These are phyloP conservation scores for Pristionchus maxplancki DNA, from an alignment of 2,888 invertebrate genomes.

Conservation along the genomic window DNA sequence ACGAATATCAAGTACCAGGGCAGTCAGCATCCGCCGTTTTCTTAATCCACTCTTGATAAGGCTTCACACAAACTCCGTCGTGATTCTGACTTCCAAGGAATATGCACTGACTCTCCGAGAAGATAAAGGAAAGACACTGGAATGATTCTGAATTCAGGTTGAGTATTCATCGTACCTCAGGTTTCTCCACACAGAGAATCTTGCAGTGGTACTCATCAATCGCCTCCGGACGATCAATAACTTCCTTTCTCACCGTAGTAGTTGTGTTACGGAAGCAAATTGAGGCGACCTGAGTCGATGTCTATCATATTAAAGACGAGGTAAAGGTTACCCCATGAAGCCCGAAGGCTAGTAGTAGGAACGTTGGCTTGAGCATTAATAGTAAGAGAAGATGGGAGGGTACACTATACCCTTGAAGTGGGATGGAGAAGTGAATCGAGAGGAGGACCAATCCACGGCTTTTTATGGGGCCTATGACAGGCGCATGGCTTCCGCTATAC, in stretches of 20 bases:
- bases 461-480: too few species aligned
- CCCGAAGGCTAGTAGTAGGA: too few species aligned
- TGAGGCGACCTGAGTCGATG: background rate
- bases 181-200: background rate
- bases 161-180: background rate
- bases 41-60: background rate
- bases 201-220: background rate
- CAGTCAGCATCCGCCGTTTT: background rate
- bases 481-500: too few species aligned
- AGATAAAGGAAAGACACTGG: background rate
- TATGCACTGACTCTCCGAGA: background rate
- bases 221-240: background rate
- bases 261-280: background rate
- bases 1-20: background rate
- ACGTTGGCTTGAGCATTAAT: too few species aligned
- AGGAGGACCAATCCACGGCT: background rate
- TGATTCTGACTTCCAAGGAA: background rate
- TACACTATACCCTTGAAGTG: background rate
- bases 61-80: background rate
- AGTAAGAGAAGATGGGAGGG: background rate
- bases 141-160: background rate
- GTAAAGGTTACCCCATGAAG: background rate
- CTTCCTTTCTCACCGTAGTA: background rate
- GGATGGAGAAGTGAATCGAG: background rate
- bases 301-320: background rate